Conservation (phyloP, 2,113 vertebrate genomes). For the Odocoileus hemionus region DNA sequence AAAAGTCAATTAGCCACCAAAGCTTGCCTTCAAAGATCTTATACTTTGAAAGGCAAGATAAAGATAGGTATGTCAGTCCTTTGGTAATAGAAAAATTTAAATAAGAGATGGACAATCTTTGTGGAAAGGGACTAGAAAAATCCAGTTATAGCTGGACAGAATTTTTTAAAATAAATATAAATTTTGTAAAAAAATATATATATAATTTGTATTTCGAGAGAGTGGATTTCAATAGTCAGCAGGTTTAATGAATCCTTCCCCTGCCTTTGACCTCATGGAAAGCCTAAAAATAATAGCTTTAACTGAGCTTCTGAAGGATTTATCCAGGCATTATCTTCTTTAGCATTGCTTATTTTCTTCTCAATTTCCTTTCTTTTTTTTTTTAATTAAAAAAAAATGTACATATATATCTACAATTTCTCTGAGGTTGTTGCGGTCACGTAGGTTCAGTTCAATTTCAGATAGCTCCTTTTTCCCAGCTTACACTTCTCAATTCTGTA, state of each 20-base stretch:
- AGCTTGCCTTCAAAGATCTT: neutral
- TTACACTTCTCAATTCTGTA: too few relatives aligned
- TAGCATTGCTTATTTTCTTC: neutral
- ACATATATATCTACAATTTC: too few relatives aligned
- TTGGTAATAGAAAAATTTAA: neutral
- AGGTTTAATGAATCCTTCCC: neutral
- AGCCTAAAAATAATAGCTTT: neutral
- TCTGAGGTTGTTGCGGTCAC: too few relatives aligned
- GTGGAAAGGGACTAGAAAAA: neutral
- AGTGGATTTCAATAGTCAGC: neutral
- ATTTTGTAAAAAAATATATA: too few relatives aligned
- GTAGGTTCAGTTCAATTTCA: too few relatives aligned
- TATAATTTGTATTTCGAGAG: slow-evolving; percentile 6
- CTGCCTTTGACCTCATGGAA: neutral
- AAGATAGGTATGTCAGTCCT: neutral
- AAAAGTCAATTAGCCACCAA: neutral
- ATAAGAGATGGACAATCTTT: neutral
- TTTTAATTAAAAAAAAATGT: too few relatives aligned
- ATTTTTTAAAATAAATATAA: slow-evolving; percentile 2
- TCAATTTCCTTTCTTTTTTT: too few relatives aligned
- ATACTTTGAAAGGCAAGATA: neutral
- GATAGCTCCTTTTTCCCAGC: too few relatives aligned
- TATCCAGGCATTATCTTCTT: neutral
- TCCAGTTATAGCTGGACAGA: neutral
- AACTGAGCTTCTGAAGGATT: neutral